Evolutionary conservation across 2,797 vertebrate genomes (phyloP).

Genomic region (Paramormyrops hopkinsi): DNA sequence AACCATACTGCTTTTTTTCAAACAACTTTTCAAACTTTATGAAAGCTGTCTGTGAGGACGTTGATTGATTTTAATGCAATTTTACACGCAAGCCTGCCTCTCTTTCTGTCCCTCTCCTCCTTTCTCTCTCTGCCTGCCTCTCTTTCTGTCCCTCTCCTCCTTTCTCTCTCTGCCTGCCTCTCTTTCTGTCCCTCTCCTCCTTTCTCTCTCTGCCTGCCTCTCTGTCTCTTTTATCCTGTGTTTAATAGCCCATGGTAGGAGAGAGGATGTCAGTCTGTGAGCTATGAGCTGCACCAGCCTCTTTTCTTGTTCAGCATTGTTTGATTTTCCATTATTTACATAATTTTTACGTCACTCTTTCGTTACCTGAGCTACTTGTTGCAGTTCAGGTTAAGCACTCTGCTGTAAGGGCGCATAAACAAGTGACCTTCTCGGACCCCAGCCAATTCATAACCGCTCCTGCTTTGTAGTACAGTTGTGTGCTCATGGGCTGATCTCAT

Average conservation of each 20-base stretch:
- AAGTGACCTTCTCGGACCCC: not conserved
- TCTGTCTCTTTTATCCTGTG: slow-evolving; percentile 3
- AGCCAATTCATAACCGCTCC: not conserved
- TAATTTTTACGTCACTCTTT: not conserved
- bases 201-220: not conserved
- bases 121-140: not conserved
- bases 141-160: slow-evolving; percentile 10
- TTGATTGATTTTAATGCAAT: not conserved
- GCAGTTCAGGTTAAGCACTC: not conserved
- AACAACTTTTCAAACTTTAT: not conserved
- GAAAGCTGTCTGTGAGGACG: not conserved
- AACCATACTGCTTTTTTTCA: not conserved
- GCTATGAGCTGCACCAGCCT: not conserved
- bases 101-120: not conserved
- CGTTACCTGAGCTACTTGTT: not conserved
- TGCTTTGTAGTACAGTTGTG: not conserved
- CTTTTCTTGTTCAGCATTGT: not conserved
- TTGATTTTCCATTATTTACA: slow-evolving; percentile 3
- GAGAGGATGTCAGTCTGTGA: not conserved
- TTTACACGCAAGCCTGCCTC: not conserved
- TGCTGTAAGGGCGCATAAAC: not conserved
- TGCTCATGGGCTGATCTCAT: not conserved
- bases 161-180: slow-evolving; percentile 4
- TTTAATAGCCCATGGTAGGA: not conserved
- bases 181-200: not conserved